These are phyloP conservation scores for Taphrorychus bicolor DNA, from an alignment of 2,888 invertebrate genomes.

Conservation along the genomic window DNA sequence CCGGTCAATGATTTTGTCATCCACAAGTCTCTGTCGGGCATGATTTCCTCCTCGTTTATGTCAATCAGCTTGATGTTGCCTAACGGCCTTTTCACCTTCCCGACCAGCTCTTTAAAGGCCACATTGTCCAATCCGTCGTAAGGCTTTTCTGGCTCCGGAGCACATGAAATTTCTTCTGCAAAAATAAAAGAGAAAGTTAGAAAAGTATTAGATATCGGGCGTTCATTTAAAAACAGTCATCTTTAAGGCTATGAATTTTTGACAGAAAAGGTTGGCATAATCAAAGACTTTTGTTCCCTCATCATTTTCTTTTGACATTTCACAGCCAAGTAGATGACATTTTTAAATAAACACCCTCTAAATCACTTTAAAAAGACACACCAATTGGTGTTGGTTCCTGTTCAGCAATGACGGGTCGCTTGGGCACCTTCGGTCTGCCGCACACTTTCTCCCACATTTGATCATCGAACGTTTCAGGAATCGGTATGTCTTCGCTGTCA, in stretches of 20 bases:
- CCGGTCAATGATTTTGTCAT: conserved; percentile 76
- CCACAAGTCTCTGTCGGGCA: conserved; percentile 83
- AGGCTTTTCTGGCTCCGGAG: conserved; percentile 60
- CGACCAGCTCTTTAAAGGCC: conserved; percentile 73
- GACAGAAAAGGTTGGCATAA: too few species aligned
- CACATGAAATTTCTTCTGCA: conserved; percentile 47
- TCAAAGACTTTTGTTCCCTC: too few species aligned
- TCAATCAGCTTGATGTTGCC: conserved; percentile 81
- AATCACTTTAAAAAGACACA: too few species aligned
- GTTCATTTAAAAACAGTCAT: too few species aligned
- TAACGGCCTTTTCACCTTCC: conserved; percentile 68
- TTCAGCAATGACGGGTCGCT: too few species aligned
- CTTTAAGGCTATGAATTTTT: too few species aligned
- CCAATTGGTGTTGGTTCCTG: too few species aligned
- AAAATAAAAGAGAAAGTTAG: too few species aligned
- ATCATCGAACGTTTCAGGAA: conserved; percentile 59
- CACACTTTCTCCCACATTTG: conserved; percentile 62
- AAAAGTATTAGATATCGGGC: too few species aligned
- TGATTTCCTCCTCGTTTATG: conserved; percentile 75
- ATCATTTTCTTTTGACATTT: too few species aligned
- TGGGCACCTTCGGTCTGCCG: conserved; percentile 49
- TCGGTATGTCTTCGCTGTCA: conserved; percentile 52
- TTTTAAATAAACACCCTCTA: too few species aligned
- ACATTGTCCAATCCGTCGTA: conserved; percentile 62
- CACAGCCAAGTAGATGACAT: too few species aligned